phyloP scores from a whole-genome alignment of 2,888 invertebrate genomes.

The Aromia moschata region DNA sequence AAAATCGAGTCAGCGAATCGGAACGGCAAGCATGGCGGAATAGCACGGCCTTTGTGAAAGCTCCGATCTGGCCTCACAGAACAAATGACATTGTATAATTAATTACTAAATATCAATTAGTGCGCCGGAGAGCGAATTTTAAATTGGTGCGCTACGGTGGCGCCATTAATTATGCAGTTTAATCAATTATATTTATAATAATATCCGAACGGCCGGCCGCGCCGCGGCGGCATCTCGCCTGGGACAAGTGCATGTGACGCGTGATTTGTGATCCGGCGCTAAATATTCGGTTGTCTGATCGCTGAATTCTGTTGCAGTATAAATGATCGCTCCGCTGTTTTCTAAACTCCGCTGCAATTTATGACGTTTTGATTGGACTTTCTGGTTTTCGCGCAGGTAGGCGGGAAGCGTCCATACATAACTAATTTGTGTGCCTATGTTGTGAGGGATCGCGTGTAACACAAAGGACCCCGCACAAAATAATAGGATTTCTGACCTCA shows the following conservation, averaged over 20 bases:
- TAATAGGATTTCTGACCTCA: no score
- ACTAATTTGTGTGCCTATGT: no score
- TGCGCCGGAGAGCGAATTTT: constrained; percentile 56
- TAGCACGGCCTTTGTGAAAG: constrained; percentile 53
- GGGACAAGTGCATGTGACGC: constrained; percentile 54
- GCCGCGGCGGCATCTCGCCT: no score
- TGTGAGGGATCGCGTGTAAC: no score
- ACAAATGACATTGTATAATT: constrained; percentile 59
- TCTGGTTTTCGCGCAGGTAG: neutral
- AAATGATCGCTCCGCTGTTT: constrained; percentile 22
- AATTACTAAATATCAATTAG: constrained; percentile 60
- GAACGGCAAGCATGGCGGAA: constrained; percentile 40
- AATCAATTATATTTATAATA: constrained; percentile 59
- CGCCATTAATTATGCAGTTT: constrained; percentile 57
- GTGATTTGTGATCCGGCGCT: constrained; percentile 46
- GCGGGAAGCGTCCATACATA: neutral
- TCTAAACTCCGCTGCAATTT: constrained; percentile 1
- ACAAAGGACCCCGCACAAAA: no score
- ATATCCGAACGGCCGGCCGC: constrained; percentile 47
- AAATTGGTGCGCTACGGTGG: constrained; percentile 53
- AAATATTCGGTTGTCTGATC: constrained; percentile 30
- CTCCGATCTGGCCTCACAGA: constrained; percentile 40
- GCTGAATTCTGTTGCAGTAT: constrained; percentile 32
- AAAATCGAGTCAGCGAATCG: constrained; percentile 54
- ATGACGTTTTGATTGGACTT: neutral